Conservation (phyloP, 2,888 invertebrate genomes). For the Halocaridina rubra region DNA sequence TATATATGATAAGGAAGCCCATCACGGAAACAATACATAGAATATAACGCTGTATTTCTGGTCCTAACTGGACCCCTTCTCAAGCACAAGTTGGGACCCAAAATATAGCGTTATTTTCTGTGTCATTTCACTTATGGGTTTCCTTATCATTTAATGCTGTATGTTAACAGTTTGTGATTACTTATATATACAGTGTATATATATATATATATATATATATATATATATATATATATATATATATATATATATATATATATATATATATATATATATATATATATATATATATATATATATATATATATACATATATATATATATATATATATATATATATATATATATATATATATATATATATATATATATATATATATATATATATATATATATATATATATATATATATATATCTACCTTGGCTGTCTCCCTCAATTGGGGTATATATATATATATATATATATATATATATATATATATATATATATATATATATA, state of each 20-base stretch:
- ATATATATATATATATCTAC: background rate
- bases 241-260: background rate
- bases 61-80: no score
- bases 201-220: conserved; percentile 11
- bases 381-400: background rate
- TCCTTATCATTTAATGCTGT: no score
- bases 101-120: no score
- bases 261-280: background rate
- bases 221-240: background rate
- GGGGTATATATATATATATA: background rate
- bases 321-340: background rate
- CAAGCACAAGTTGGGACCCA: no score
- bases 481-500: background rate
- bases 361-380: background rate
- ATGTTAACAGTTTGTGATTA: no score
- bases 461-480: background rate
- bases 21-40: no score
- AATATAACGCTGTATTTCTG: no score
- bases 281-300: background rate
- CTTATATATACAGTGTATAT: no score
- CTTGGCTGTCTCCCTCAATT: background rate
- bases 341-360: background rate
- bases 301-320: background rate
- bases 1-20: no score
- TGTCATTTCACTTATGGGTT: no score